Conservation (phyloP, 2,888 invertebrate genomes). For the Volucella inanis region DNA sequence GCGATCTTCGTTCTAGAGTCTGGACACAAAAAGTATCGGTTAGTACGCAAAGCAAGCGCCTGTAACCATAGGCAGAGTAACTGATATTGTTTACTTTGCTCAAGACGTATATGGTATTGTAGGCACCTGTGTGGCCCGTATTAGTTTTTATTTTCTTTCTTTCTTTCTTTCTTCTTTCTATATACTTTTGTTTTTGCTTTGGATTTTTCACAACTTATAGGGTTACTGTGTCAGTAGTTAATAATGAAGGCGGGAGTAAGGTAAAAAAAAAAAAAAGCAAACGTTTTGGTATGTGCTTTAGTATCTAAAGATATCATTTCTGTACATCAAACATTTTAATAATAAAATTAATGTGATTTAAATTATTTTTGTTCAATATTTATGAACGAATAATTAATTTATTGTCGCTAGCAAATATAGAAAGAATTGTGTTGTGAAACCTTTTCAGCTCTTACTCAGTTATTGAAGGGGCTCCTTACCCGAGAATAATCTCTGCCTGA, state of each 20-base stretch:
- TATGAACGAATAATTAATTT: not conserved
- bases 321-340: too few species aligned
- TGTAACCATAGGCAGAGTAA: constrained; percentile 30
- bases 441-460: too few species aligned
- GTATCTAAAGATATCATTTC: not conserved
- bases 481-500: too few species aligned
- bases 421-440: too few species aligned
- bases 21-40: constrained; percentile 57
- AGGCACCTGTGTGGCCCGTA: constrained; percentile 45
- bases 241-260: not conserved
- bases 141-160: constrained; percentile 2
- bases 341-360: too few species aligned
- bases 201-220: constrained; percentile 39
- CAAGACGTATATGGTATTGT: constrained; percentile 33
- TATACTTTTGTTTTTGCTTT: constrained; percentile 11
- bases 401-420: too few species aligned
- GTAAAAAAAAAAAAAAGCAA: constrained; percentile 1
- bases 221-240: constrained; percentile 61
- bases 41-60: constrained; percentile 42
- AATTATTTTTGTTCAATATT: not conserved
- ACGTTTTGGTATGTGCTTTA: constrained; percentile 2
- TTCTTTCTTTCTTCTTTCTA: constrained; percentile 14
- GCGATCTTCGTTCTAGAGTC: constrained; percentile 59
- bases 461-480: too few species aligned
- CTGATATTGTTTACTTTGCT: constrained; percentile 18